Conservation (phyloP, 2,888 invertebrate species). For the Nomada ferruginata region DNA sequence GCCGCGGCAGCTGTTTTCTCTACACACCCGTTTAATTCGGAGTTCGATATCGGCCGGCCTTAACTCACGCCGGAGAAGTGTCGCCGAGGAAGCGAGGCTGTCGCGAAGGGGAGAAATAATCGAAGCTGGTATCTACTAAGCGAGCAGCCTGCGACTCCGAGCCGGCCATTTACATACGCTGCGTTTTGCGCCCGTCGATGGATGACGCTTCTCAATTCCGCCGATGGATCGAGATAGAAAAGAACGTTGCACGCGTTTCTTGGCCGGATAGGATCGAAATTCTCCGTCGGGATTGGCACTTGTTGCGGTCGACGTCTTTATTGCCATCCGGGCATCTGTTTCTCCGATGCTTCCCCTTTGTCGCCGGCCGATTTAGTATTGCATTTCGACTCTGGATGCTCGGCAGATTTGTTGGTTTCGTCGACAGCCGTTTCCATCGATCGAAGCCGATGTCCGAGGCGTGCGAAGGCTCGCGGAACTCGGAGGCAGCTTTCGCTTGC, state of each 20-base stretch:
- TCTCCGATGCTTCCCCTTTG: background rate
- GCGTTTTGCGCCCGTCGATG: constrained; percentile 32
- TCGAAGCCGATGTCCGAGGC: background rate
- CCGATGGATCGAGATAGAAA: constrained; percentile 39
- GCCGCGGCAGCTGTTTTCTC: constrained; percentile 66
- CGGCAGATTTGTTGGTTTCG: background rate
- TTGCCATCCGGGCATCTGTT: constrained; percentile 36
- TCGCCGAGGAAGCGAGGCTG: constrained; percentile 55
- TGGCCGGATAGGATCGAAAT: constrained; percentile 37
- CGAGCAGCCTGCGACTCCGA: constrained; percentile 45
- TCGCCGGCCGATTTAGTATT: background rate
- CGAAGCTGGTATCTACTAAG: constrained; percentile 58
- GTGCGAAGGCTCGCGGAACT: constrained; percentile 29
- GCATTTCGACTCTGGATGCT: background rate
- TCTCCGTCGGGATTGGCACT: constrained; percentile 45
- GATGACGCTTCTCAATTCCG: constrained; percentile 38
- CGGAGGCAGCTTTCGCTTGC: background rate
- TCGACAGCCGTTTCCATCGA: background rate
- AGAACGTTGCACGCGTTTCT: constrained; percentile 22
- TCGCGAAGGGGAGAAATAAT: constrained; percentile 53
- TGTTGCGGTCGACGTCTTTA: constrained; percentile 54
- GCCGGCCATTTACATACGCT: constrained; percentile 52
- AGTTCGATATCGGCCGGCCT: constrained; percentile 59
- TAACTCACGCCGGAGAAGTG: constrained; percentile 54
- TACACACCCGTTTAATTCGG: constrained; percentile 69